Base-by-base conservation (phyloP, 2,888 invertebrate genomes). In the Pristionchus fissidentatus region DNA sequence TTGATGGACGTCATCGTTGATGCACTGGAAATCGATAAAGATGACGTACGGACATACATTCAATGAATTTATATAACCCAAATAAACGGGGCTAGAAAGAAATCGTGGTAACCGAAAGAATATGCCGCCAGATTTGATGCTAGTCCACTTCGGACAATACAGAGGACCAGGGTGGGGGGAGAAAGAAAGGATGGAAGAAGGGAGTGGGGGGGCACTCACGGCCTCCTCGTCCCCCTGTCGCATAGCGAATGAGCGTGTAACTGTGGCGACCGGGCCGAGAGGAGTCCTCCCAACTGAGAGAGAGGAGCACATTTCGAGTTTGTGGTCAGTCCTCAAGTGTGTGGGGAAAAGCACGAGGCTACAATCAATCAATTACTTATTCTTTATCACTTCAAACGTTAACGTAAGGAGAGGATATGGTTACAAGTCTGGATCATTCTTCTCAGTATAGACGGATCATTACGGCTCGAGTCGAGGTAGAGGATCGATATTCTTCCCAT, bases 281-380 rank as follows among this genome's bases (percentile, higher is more conserved):
- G 32, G 70, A 41, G 41, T 38, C 41, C 70, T 41, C 26, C 70
- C 70, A 38, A 70, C 70, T 70, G 22, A 38, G 41, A 26, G 70
- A 35, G 70, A 32, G n/a, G 43, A 41, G 70, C 41, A 38, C 70
- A 70, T 70, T 70, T 70, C 70, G 70, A 70, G 43, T 66, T 66
- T 66, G 66, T 66, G 66, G 66, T 38, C 66, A 66, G 66, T 22
- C n/a, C n/a, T n/a, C n/a, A n/a, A n/a, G n/a, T n/a, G n/a, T n/a
- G 32, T 62, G 62, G 29, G 32, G 29, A 0, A n/a, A 38, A 8
- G 38, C 10, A 35, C 3, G 66, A 70, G 41, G 7, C 70, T n/a
- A n/a, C n/a, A n/a, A n/a, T n/a, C n/a, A n/a, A n/a, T n/a, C n/a
- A n/a, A n/a, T n/a, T n/a, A n/a, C n/a, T n/a, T n/a, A n/a, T n/a